Conservation (phyloP, 2,797 vertebrate genomes). For the Microctenopoma stevenorrisi region DNA sequence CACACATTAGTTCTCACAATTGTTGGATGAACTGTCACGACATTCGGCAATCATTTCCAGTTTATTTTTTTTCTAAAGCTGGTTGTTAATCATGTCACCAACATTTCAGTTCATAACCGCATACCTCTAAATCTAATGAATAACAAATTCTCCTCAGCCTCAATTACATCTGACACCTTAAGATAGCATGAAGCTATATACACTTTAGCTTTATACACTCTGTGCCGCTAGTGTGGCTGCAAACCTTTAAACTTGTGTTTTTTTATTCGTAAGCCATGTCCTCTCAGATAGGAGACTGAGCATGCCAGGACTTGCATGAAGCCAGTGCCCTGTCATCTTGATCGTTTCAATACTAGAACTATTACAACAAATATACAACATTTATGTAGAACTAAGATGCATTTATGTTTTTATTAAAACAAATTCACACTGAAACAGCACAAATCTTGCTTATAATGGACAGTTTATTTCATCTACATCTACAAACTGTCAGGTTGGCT, state of each 20-base stretch:
- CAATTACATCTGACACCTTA: conserved; percentile 21
- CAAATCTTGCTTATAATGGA: conserved; percentile 29
- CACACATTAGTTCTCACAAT: not conserved
- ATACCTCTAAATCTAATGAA: conserved; percentile 16
- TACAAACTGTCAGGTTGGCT: conserved; percentile 23
- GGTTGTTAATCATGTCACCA: not conserved
- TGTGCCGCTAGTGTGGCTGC: not conserved
- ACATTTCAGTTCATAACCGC: conserved; percentile 1
- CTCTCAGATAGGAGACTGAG: conserved; percentile 23
- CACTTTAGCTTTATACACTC: not conserved
- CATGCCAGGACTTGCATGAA: conserved; percentile 49
- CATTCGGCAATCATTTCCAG: not conserved
- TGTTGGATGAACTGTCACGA: not conserved
- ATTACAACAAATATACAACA: conserved; percentile 22
- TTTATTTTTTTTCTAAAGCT: not conserved
- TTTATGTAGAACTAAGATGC: conserved; percentile 37
- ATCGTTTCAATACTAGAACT: conserved; percentile 31
- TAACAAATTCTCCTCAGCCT: conserved; percentile 4
- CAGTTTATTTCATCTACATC: conserved; percentile 23
- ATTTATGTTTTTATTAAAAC: not conserved
- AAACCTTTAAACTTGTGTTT: conserved; percentile 6
- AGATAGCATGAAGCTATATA: not conserved
- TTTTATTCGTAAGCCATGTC: conserved; percentile 37
- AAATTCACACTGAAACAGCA: conserved; percentile 24
- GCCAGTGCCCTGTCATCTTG: conserved; percentile 26